phyloP scores from a whole-genome alignment of 92 coral and sea anemone genomes.

The Epizoanthus ramosus region DNA sequence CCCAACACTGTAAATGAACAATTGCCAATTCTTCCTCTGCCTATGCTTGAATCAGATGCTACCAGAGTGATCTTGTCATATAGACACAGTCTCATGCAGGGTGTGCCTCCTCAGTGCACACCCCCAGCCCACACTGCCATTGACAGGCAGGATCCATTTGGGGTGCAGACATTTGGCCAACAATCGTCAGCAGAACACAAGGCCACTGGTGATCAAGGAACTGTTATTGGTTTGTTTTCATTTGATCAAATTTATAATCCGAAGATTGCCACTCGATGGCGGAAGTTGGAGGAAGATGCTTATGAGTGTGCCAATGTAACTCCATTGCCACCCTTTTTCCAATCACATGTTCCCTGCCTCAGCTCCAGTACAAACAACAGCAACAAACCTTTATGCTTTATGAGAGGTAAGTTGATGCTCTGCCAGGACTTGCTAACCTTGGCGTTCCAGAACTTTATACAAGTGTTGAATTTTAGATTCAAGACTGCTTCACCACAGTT shows the following conservation, averaged over 20 bases:
- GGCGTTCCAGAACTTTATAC: too few species aligned
- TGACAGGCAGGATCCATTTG: constrained; percentile 61
- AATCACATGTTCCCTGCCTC: constrained; percentile 82
- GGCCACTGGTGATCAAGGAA: constrained; percentile 33
- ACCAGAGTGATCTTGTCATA: constrained; percentile 82
- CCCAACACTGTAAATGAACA: background rate
- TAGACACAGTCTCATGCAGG: constrained; percentile 40
- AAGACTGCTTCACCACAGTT: too few species aligned
- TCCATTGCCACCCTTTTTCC: constrained; percentile 82
- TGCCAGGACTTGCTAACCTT: too few species aligned
- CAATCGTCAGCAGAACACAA: constrained; percentile 19
- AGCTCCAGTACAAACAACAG: constrained; percentile 75
- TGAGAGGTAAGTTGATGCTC: constrained; percentile 67
- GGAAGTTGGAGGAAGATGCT: constrained; percentile 76
- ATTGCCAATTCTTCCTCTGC: constrained; percentile 86
- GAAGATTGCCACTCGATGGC: constrained; percentile 68
- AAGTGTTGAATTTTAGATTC: too few species aligned
- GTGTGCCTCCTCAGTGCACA: constrained; percentile 39
- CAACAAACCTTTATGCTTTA: constrained; percentile 78
- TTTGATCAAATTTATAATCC: constrained; percentile 76
- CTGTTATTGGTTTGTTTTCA: constrained; percentile 73
- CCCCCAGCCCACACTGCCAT: constrained; percentile 45
- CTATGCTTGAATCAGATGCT: constrained; percentile 69
- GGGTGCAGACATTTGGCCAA: constrained; percentile 48
- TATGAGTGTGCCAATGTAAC: constrained; percentile 78